phyloP scores from a whole-genome alignment of 2,888 invertebrate species.

The Trileptium ribeirensis region DNA sequence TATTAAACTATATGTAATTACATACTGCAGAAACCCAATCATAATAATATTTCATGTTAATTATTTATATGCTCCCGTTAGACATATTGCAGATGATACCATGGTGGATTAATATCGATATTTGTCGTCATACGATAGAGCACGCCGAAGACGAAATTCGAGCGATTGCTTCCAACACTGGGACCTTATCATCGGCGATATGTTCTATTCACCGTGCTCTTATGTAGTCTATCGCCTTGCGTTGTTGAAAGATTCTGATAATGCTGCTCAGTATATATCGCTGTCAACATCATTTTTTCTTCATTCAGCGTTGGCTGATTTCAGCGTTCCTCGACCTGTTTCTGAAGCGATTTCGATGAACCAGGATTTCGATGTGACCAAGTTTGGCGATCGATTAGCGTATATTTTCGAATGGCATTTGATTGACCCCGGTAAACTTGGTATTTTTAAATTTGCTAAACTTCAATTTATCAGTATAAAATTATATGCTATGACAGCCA shows the following conservation, averaged over 20 bases:
- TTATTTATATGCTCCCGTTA: no score
- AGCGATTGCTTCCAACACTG: not conserved
- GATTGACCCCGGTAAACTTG: not conserved
- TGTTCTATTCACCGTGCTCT: not conserved
- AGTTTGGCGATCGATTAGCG: not conserved
- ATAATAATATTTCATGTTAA: no score
- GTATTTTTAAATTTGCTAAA: no score
- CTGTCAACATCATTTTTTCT: not conserved
- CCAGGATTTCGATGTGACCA: not conserved
- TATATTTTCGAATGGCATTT: not conserved
- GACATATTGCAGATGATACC: not conserved
- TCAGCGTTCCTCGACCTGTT: not conserved
- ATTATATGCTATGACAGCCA: no score
- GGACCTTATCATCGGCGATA: constrained; percentile 3
- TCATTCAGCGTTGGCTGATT: not conserved
- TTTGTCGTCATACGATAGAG: not conserved
- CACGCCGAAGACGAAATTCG: not conserved
- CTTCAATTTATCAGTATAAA: no score
- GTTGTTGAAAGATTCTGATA: not conserved
- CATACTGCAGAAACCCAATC: no score
- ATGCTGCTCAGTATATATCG: not conserved
- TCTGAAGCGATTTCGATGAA: not conserved
- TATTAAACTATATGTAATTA: no score
- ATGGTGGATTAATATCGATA: not conserved
- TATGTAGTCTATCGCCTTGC: no score